Evolutionary conservation across 2,888 invertebrate species (phyloP).

Genomic region (Geotrupes spiniger): DNA sequence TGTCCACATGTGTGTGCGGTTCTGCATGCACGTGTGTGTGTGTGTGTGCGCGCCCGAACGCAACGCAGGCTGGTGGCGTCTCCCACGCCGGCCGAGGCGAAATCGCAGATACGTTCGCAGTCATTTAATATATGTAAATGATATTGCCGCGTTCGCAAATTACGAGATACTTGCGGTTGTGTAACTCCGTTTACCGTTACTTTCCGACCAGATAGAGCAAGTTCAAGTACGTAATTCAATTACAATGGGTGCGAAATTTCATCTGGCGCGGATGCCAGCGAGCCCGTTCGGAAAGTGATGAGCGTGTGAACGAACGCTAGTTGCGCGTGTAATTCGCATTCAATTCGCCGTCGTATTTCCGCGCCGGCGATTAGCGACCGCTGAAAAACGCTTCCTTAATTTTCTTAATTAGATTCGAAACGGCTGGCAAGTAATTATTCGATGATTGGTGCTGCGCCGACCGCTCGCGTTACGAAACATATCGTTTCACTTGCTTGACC

Average conservation of each 20-base stretch:
- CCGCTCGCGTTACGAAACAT: no score
- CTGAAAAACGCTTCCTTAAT: no score
- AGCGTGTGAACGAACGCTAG: no score
- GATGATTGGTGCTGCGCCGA: no score
- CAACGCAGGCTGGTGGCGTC: conserved; percentile 27
- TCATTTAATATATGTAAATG: conserved; percentile 6
- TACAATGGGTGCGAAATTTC: conserved; percentile 4
- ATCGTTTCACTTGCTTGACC: no score
- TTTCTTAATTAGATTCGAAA: no score
- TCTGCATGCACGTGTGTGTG: no score
- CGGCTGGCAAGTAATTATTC: no score
- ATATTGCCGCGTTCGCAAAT: conserved; percentile 31
- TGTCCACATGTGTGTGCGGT: conserved; percentile 19
- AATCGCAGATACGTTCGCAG: conserved; percentile 2
- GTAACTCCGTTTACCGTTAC: conserved; percentile 46
- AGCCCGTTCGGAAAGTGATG: no score
- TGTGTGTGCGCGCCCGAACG: neutral
- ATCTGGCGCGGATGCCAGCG: neutral
- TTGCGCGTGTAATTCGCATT: no score
- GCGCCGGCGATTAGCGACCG: no score
- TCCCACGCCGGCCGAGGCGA: conserved; percentile 35
- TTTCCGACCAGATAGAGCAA: conserved; percentile 13
- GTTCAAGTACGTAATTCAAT: neutral
- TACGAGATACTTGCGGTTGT: conserved; percentile 40
- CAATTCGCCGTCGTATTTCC: no score